phyloP scores from a whole-genome alignment of 2,888 invertebrate genomes.

The Ypsolopha sequella region DNA sequence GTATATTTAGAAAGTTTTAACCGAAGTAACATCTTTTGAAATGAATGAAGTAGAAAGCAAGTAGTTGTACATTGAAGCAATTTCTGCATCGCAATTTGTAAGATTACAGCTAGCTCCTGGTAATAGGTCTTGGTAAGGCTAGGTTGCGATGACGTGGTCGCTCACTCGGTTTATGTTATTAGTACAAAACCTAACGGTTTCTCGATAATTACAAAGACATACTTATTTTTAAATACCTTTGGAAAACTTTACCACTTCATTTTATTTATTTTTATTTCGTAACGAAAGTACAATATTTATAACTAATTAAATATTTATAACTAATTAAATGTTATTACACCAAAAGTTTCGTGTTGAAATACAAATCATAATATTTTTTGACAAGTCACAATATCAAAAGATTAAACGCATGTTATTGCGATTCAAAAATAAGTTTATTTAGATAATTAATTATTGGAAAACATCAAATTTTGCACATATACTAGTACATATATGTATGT shows the following conservation, averaged over 20 bases:
- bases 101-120: no score
- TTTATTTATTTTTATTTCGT: neutral
- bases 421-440: neutral
- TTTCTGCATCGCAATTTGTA: no score
- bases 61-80: no score
- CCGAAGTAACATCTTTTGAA: no score
- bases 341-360: slow-evolving; percentile 26
- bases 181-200: neutral
- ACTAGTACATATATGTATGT: neutral
- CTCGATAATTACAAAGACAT: neutral
- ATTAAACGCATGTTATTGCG: neutral
- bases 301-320: neutral
- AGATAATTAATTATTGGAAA: neutral
- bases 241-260: neutral
- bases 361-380: slow-evolving; percentile 23
- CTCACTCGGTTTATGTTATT: no score
- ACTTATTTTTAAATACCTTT: neutral
- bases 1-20: no score
- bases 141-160: neutral
- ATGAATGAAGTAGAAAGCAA: no score
- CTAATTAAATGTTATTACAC: neutral
- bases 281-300: neutral
- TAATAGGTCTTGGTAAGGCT: no score
- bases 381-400: slow-evolving; percentile 52
- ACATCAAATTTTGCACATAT: slow-evolving; percentile 4